These are phyloP conservation scores for Eilema caniola DNA, from an alignment of 2,888 invertebrate genomes.

Conservation along the genomic window DNA sequence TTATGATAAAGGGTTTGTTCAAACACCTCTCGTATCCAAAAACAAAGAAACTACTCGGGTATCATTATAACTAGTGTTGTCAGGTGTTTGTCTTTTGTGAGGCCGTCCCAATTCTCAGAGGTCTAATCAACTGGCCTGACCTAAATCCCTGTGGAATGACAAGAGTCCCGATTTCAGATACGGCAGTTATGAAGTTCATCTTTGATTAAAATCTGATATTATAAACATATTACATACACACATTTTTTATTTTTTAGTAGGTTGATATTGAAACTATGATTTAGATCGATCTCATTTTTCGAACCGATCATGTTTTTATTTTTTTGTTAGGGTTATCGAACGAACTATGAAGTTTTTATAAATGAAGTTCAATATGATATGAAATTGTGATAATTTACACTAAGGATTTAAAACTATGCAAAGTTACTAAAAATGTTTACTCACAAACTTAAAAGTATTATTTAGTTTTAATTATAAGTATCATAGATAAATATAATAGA, in stretches of 20 bases:
- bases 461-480: too few relatives aligned
- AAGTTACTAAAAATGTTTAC: too few relatives aligned
- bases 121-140: constrained; percentile 28
- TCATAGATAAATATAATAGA: too few relatives aligned
- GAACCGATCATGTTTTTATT: too few relatives aligned
- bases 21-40: background rate
- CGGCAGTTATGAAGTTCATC: constrained; percentile 9
- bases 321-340: too few relatives aligned
- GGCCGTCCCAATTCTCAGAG: constrained; percentile 22
- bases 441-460: too few relatives aligned
- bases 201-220: constrained; percentile 11
- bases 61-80: constrained; percentile 19
- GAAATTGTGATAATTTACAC: too few relatives aligned
- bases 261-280: background rate
- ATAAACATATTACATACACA: background rate
- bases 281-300: background rate
- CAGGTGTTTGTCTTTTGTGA: constrained; percentile 28
- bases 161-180: constrained; percentile 22
- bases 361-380: background rate
- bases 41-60: constrained; percentile 20
- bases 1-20: background rate
- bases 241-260: background rate
- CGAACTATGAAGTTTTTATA: background rate
- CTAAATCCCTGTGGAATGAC: constrained; percentile 21
- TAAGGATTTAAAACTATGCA: too few relatives aligned